Base-by-base conservation (phyloP, 2,888 invertebrate species). In the Nowickia ferox region DNA sequence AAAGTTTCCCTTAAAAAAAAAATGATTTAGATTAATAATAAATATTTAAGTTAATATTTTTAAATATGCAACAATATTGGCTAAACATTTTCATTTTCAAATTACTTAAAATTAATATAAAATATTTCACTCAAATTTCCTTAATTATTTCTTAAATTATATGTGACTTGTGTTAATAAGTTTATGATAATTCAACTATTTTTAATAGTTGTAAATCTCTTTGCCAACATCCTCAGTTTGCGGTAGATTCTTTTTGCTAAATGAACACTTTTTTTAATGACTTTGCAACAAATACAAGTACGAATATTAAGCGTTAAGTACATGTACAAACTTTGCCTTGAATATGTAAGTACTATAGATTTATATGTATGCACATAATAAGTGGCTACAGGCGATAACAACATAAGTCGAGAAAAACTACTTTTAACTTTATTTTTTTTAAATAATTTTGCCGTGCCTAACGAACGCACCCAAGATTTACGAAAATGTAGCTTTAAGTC, bases 231-330 rank as follows among this genome's bases (percentile, higher is more conserved):
- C 44, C 55, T 51, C 17, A 61, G 40, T 22, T 68, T 55, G 55
- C 40, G 48, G 51, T 69, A 40, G 46, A 66, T 46, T 46, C 13
- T 38, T 84, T 79, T 68, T 71, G 81, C 84, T 53, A 72, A 84
- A 72, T 77, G 44, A 68, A 80, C 80, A 80, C 59, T 77, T 84
- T 77, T 83, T 84, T 81, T 77, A 81, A 84, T 84, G 84, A 84
- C 84, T 84, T 77, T 72, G 80, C 42, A 61, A 44, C 51, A 74
- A 77, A 59, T 51, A 69, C 66, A 65, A 66, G 55, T 82, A 51
- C 44, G 40, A 53, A 57, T 46, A 78, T 69, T 76, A 17, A 76
- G 68, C 59, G 22, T 22, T 59, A 51, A 61, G 68, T 46, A 42
- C 22, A 61, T 59, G 40, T 44, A 69, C 44, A 74, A 81, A 68